These are phyloP conservation scores for Todus mexicanus DNA, from an alignment of 2,797 vertebrate genomes.

Conservation along the genomic window DNA sequence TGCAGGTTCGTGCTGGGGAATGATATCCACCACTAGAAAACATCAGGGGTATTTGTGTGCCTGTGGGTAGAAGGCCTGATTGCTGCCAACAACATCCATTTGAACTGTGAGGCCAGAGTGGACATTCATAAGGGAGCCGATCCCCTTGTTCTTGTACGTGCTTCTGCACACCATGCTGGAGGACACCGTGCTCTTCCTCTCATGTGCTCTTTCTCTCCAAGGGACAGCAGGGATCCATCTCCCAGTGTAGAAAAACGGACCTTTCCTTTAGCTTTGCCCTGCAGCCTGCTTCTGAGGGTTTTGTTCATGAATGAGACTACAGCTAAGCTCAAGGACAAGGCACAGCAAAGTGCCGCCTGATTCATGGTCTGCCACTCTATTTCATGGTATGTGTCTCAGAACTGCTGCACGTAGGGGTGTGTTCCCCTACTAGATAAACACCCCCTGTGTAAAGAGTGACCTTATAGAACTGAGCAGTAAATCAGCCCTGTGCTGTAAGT, in stretches of 20 bases:
- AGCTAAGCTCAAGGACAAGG: neutral
- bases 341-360: neutral
- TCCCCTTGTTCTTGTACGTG: conserved; percentile 82
- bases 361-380: neutral
- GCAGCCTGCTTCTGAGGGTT: neutral
- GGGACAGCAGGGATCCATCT: neutral
- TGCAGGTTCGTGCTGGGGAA: conserved; percentile 89
- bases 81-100: conserved; percentile 88
- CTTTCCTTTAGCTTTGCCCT: no score
- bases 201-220: accelerated
- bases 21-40: conserved; percentile 84
- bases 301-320: neutral
- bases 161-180: neutral
- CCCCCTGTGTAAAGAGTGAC: no score
- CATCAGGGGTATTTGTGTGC: conserved; percentile 85
- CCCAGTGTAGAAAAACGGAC: no score
- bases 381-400: neutral
- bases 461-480: neutral
- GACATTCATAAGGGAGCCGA: conserved; percentile 88
- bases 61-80: conserved; percentile 86
- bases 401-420: neutral
- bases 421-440: neutral
- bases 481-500: no score
- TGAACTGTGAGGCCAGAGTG: conserved; percentile 84
- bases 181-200: accelerated